Base-by-base conservation (phyloP, 2,888 invertebrate genomes). In the Drosophila ustulata region DNA sequence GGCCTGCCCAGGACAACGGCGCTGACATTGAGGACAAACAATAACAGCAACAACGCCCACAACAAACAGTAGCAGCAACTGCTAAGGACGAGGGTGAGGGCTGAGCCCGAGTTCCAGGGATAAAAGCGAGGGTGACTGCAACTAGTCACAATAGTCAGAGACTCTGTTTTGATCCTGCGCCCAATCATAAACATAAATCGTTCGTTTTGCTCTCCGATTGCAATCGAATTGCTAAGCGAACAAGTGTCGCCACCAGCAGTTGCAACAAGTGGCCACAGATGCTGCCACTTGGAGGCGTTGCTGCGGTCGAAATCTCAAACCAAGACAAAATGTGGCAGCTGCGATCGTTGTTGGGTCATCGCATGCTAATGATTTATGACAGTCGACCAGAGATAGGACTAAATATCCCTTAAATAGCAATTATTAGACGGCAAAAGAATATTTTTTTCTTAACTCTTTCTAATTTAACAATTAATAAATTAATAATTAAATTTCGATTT, bases 41-140 rank as follows among this genome's bases (percentile, higher is more conserved):
- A 37, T 68, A 77, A 71, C 59, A 18, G 18, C 18, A 53, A 71
- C 56, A 75, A 84, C 86, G 84, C 84, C 84, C 82, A 86, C 83
- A 66, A 72, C 59, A 73, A 68, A 68, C 64, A 68, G 67, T 56
- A 61, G 65, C 71, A 51, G 66, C 65, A 45, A 30, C 28, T 8
- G 30, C 37, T 6, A 32, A 32, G 32, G 45, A 43, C 43, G 26
- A 55, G 55, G 49, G 4, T 45, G n/a, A 50, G 51, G 51, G 49
- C 4, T 26, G 25, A 30, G 50, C 46, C 18, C 18, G 18, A 18
- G 18, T 18, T 18, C 18, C 2, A 18, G 2, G 18, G 18, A 8
- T 30, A 34, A 45, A 49, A 23, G 6, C 52, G 62, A 45, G 52
- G 46, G 45, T 62, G 59, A 70, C 53, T 61, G 52, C 57, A 46